A percentile compares a stretch with the other conserved stretches of the same genome.
These are phyloP conservation scores for Drosophila planitibia DNA, from an alignment of 2,888 invertebrate species.

Conservation along the genomic window DNA sequence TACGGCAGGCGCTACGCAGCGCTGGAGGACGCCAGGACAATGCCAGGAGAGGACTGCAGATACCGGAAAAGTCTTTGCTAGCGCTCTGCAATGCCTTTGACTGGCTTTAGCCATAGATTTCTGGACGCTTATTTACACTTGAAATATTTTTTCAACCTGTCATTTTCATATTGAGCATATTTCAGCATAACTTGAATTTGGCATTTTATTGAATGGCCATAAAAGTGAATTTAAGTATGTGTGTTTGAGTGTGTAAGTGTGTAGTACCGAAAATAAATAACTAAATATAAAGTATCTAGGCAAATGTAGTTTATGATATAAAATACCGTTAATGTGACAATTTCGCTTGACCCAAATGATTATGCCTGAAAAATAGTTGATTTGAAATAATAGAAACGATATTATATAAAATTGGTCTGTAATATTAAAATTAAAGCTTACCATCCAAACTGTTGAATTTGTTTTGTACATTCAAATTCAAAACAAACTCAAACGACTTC, in stretches of 20 bases:
- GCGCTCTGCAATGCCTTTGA: conserved; percentile 23
- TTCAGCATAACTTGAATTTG: conserved; percentile 32
- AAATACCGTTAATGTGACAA: background rate
- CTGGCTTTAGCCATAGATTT: conserved; percentile 61
- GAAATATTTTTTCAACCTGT: conserved; percentile 46
- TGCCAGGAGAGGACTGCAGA: conserved; percentile 20
- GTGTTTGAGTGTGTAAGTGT: no score
- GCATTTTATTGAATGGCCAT: conserved; percentile 45
- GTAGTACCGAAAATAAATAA: conserved; percentile 11
- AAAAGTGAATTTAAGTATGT: conserved; percentile 9
- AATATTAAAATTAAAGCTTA: background rate
- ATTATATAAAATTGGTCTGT: background rate
- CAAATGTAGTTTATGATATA: conserved; percentile 5
- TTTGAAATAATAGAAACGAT: background rate
- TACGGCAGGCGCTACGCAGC: conserved; percentile 23
- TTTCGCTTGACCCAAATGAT: background rate
- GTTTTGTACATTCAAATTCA: background rate
- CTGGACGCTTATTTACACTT: conserved; percentile 65
- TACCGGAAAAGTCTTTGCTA: conserved; percentile 33
- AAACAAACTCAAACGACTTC: background rate
- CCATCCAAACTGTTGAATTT: background rate
- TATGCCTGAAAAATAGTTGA: background rate
- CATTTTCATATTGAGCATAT: conserved; percentile 32
- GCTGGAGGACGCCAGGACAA: conserved; percentile 1
- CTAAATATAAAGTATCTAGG: background rate